Base-by-base conservation (phyloP, 2,113 vertebrate genomes). In the Heterocephalus glaber region DNA sequence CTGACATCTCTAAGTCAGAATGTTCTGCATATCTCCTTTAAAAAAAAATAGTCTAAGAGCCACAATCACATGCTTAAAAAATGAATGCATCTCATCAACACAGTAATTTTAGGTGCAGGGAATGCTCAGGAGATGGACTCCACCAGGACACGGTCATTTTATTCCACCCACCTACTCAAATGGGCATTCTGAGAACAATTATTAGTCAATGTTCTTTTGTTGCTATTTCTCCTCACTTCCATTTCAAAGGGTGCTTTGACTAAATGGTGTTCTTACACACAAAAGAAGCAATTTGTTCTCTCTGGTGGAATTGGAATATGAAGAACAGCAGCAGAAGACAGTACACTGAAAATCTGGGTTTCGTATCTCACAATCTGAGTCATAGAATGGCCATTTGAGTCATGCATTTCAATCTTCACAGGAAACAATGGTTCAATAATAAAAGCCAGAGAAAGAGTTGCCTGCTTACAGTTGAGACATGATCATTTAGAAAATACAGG, bases 201-300 rank as follows among this genome's bases (percentile, higher is more conserved):
- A 81, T 86, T 94, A 97, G 92, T 52, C 93, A 97, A 72, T 90
- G 89, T 97, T 96, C 58, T 87, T 81, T 88, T 90, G 88, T 97
- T 97, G 97, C 92, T 92, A 97, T 94, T 82, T 87, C 9, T 95
- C 66, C 56, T 97, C 74, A 95, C 76, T 56, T 94, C 76, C 17
- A 41, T 94, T 92, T 93, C 92, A 85, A 93, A 93, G 1, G 38
- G 91, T 92, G 35, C 87, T 98, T 89, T 82, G 58, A 98, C 95
- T 94, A 98, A 98, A 95, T 96, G 97, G 96, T 81, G 95, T 87
- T 87, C 92, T 95, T 80, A 92, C 81, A 92, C 65, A 95, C 86
- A 96, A 72, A 19, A 79, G 92, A 66, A 97, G 90, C 77, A 97
- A 97, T 94, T 92, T 97, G 95, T 92, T 86, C 82, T 92, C 95